Base-by-base conservation (phyloP, 2,797 vertebrate species). In the Etheostoma perlongum region DNA sequence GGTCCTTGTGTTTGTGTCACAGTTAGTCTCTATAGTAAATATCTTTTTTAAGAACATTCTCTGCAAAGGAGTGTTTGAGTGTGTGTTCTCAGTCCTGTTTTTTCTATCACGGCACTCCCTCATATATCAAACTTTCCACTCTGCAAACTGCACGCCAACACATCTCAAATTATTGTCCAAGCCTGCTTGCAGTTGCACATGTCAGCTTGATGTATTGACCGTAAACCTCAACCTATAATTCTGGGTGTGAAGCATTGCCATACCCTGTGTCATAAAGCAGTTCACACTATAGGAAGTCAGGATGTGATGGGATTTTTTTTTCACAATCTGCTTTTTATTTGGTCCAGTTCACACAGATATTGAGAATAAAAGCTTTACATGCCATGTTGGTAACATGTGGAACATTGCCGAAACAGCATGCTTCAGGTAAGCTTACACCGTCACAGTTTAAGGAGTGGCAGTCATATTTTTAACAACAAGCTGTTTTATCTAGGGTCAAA, bases 81-180 rank as follows among this genome's bases (percentile, higher is more conserved):
- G 36, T 11, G 42, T 64, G 25, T 86, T 76, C 25, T 64, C 13
- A 14, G 48, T 77, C 23, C 49, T 27, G 18, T 5, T 62, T 66
- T 58, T 82, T 62, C 49, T 19, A 74, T 83, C 65, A 57, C 40
- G 11, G 40, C 61, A 61, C 49, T 21, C 40, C 55, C 63, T 82
- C 82, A 79, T 75, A 85, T 85, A 90, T 90, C 76, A 79, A 83
- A 82, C 64, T 52, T 78, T 67, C 27, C 60, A 55, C 72, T 71
- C 64, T 42, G 69, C 58, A 60, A 42, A 47, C 65, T 25, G 15
- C 57, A 58, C 23, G 2, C 33, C 4, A 2, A 19, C 79, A 78
- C 72, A 65, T 74, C 64, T 79, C 79, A 77, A 85, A 89, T 88
- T 68, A 80, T 90, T 92, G 89, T 88, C 52, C 70, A 87, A 84